Base-by-base conservation (phyloP, 2,113 vertebrate genomes). In the Silurus asotus region DNA sequence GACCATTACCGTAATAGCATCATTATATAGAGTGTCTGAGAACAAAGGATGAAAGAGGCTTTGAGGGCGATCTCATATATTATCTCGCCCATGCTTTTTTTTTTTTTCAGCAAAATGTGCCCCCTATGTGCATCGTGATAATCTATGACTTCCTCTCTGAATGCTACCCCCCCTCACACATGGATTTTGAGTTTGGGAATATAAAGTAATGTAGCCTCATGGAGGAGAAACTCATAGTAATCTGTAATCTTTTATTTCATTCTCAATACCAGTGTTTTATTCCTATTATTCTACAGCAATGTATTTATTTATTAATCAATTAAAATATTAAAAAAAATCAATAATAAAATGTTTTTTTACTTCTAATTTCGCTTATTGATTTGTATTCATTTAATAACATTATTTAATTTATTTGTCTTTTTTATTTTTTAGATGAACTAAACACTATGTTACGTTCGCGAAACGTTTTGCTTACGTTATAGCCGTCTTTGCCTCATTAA, bases 41-140 rank as follows among this genome's bases (percentile, higher is more conserved):
- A 76, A 87, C 86, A 87, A 87, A 87, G 86, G 80, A 87, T 87
- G 58, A 75, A 76, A 77, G 72, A 83, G 80, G 51, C 86, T 87
- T 87, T 65, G 86, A 67, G 77, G 37, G 80, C 67, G 86, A 87
- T 77, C 80, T 82, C 80, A 83, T 87, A 81, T 83, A 65, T 76
- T 87, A 82, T 82, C 80, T 82, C 80, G 51, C 83, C 72, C 37
- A 23, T 8, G 70, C 77, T 75, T 17, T 59, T 77, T 82, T 64
- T 0, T 37, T 37, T 37, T 37, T 37, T 37, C 37, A 37, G 53
- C 25, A 87, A 77, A 87, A 45, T 75, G 70, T 67, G 53, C 59
- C 80, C 61, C 81, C 80, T 77, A n/a, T 61, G 48, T 83, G 80
- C 51, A 28, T 82, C 48, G 8, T 64, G 70, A 86, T 75, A 82